Evolutionary conservation across 2,797 vertebrate genomes (phyloP).

Genomic region (Pelobates cultripes): DNA sequence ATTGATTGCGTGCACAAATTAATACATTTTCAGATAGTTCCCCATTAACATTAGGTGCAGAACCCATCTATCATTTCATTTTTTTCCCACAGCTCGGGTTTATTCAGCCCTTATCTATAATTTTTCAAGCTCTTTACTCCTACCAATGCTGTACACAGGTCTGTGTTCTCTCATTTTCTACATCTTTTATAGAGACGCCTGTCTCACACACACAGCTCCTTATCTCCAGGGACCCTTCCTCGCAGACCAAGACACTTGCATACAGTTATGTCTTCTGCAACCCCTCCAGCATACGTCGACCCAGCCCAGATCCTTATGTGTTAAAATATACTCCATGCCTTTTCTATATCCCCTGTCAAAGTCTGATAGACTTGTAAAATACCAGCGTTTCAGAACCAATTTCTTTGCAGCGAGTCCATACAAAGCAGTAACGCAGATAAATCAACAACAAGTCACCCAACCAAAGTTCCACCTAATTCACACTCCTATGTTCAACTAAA

Average conservation of each 20-base stretch:
- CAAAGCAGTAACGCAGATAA: too few relatives aligned
- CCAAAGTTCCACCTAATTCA: too few relatives aligned
- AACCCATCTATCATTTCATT: neutral
- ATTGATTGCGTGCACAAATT: neutral
- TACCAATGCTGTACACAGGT: neutral
- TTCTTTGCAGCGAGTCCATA: too few relatives aligned
- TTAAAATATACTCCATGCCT: neutral
- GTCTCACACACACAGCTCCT: neutral
- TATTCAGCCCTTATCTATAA: slow-evolving; percentile 10
- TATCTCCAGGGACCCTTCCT: slow-evolving; percentile 7
- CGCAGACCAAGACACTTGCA: neutral
- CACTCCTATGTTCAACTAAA: too few relatives aligned
- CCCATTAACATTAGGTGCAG: neutral
- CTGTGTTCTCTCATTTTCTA: slow-evolving; percentile 10
- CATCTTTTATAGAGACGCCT: neutral
- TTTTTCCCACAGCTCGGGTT: neutral
- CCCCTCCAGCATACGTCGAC: neutral
- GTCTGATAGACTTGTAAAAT: too few relatives aligned
- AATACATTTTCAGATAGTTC: neutral
- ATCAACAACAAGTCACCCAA: too few relatives aligned
- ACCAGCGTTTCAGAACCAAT: too few relatives aligned
- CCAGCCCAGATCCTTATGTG: neutral
- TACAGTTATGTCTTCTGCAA: neutral
- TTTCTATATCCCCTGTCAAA: too few relatives aligned
- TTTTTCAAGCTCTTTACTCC: neutral